Evolutionary conservation across 2,888 invertebrate genomes (phyloP).

Genomic region (Chymomyza amoena): DNA sequence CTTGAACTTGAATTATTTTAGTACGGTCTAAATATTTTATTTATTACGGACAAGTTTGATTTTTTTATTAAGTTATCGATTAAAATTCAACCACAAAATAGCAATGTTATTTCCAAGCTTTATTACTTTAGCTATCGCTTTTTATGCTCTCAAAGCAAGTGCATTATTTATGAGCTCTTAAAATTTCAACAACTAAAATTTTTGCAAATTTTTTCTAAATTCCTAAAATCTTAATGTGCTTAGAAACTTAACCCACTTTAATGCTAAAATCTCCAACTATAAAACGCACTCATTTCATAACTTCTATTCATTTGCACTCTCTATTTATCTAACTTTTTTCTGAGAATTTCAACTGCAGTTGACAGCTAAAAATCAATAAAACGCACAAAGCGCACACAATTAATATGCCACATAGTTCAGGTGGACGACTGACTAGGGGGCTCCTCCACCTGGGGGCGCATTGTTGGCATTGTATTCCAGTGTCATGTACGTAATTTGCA

Average conservation of each 20-base stretch:
- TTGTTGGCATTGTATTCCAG: neutral
- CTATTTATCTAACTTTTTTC: neutral
- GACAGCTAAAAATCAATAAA: neutral
- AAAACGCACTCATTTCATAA: neutral
- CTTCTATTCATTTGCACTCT: neutral
- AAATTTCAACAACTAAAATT: no score
- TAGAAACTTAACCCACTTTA: neutral
- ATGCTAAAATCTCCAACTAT: neutral
- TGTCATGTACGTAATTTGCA: slow-evolving; percentile 46
- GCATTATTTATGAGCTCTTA: no score
- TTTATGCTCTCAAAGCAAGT: no score
- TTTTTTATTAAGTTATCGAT: no score
- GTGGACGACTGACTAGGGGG: neutral
- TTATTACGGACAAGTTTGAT: no score
- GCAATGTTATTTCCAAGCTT: no score
- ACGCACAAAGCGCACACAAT: neutral
- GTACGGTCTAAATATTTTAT: no score
- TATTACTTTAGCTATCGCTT: no score
- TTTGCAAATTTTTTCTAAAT: neutral
- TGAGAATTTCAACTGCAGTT: neutral
- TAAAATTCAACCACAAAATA: no score
- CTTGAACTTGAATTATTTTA: no score
- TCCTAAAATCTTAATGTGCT: neutral
- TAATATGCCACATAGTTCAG: neutral
- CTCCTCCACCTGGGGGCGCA: neutral